These are phyloP conservation scores for Enteromius mattozi DNA, from an alignment of 2,797 vertebrate species.

Conservation along the genomic window DNA sequence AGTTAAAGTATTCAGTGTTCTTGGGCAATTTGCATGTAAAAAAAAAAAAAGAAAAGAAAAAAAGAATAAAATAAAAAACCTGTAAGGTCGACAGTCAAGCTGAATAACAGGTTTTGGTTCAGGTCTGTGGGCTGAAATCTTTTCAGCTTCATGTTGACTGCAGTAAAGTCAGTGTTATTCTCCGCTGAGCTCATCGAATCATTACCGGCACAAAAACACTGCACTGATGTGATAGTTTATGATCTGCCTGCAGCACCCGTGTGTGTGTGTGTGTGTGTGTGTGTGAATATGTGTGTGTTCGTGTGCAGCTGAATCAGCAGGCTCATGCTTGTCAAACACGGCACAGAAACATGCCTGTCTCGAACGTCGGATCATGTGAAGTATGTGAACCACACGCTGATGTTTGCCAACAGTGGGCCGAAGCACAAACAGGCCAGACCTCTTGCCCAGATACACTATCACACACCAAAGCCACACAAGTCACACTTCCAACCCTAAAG, in stretches of 20 bases:
- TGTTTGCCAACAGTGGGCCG: background rate
- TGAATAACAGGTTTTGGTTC: background rate
- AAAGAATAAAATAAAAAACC: background rate
- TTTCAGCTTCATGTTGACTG: conserved; percentile 8
- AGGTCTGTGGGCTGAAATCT: background rate
- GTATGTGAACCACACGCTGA: background rate
- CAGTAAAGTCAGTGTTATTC: background rate
- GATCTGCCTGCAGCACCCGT: background rate
- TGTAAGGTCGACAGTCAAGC: background rate
- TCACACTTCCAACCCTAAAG: background rate
- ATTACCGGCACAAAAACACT: background rate
- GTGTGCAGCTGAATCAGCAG: background rate
- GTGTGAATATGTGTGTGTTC: background rate
- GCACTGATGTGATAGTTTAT: conserved; percentile 7
- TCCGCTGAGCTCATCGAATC: background rate
- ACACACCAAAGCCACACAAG: background rate
- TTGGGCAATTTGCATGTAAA: background rate
- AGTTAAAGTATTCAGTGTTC: background rate
- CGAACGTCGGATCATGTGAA: conserved; percentile 2
- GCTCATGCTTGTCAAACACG: background rate
- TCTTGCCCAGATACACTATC: background rate
- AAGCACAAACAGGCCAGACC: background rate
- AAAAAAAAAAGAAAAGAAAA: background rate
- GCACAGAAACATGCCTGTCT: background rate
- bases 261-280: background rate